A percentile compares a stretch with the other conserved stretches of the same genome.
These are phyloP conservation scores for Scaptomyza hsui DNA, from an alignment of 1,140 invertebrate genomes.

Conservation along the genomic window DNA sequence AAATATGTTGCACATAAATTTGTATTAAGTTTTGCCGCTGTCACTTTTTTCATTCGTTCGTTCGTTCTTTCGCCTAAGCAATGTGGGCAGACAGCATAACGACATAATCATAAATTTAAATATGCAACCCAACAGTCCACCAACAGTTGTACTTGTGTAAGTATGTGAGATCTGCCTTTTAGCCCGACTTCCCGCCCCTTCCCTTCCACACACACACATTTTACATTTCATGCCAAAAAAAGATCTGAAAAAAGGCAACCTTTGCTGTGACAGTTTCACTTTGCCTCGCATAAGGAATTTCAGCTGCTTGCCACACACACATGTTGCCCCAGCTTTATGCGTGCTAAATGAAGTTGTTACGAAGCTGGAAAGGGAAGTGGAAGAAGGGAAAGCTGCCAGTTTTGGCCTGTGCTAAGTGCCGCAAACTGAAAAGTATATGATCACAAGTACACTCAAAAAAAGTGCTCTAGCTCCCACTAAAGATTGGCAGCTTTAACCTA, in stretches of 20 bases:
- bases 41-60: constrained; percentile 53
- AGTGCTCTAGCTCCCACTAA: background rate
- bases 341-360: constrained; percentile 73
- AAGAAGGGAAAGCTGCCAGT: background rate
- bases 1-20: constrained; percentile 82
- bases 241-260: constrained; percentile 43
- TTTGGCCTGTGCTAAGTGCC: constrained; percentile 17
- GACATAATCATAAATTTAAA: constrained; percentile 83
- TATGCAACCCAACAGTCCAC: constrained; percentile 67
- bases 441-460: constrained; percentile 1
- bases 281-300: constrained; percentile 72
- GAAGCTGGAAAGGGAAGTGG: background rate
- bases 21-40: constrained; percentile 80
- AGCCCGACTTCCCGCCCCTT: background rate
- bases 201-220: constrained; percentile 16
- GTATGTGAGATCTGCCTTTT: constrained; percentile 2
- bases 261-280: constrained; percentile 79
- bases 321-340: constrained; percentile 73
- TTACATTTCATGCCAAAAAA: constrained; percentile 62
- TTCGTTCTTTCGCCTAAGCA: constrained; percentile 58
- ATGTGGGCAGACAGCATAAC: constrained; percentile 78
- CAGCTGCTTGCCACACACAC: constrained; percentile 58
- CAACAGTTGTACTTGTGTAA: constrained; percentile 10
- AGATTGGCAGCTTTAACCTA: too few relatives aligned
- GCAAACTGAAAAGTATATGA: background rate